Base-by-base conservation (phyloP, 2,888 invertebrate genomes). In the Drosophila formosana region DNA sequence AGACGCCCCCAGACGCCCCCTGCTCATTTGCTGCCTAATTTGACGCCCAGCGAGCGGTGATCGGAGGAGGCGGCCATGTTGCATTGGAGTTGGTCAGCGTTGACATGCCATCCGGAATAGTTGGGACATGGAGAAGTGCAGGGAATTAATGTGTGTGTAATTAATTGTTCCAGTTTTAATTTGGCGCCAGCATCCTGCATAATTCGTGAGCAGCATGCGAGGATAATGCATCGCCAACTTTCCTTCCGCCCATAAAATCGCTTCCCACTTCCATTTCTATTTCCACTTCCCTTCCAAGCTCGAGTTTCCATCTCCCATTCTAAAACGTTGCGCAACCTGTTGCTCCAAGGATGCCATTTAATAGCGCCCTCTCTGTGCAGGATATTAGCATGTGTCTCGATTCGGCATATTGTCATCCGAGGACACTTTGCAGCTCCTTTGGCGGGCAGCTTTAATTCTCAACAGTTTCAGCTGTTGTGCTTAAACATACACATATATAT, bases 1-100 rank as follows among this genome's bases (percentile, higher is more conserved):
- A n/a, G n/a, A n/a, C n/a, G n/a, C n/a, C n/a, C n/a, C n/a, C n/a
- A n/a, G n/a, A n/a, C 30, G 37, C 32, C 26, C 9, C 37, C 34
- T 26, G 47, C 68, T 58, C 64, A 68, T 74, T 68, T 82, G 66
- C 55, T 57, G 66, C 64, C 72, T 76, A 85, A 87, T 75, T 87
- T 78, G 82, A 70, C 67, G 63, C 57, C 55, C 73, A 50, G 66
- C 62, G 11, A 43, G 60, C 47, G 30, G 4, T 23, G 37, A 66
- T 32, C 63, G 18, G 18, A 53, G 49, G 18, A 41, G 39, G 28
- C 25, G 49, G 37, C 28, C 49, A 34, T 13, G 57, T 52, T 41
- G 61, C 53, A 61, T 37, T 41, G 41, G 18, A 60, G 32, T 55
- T 50, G 32, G 47, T 26, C 52, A 46, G 18, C 1, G 23, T 47